Conservation (phyloP, 2,888 invertebrate species). For the Pelosia muscerda region DNA sequence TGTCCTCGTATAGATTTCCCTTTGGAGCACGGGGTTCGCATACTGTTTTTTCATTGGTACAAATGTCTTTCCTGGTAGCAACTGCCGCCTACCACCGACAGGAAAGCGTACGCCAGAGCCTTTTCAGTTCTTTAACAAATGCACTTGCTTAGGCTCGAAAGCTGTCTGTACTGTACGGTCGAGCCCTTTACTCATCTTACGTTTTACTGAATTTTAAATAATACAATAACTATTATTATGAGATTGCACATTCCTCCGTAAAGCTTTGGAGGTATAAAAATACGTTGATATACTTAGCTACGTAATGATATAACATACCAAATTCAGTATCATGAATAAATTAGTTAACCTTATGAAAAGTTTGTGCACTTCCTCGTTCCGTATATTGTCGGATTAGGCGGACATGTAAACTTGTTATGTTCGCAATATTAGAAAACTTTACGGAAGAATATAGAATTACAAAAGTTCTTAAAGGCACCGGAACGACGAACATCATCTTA, state of each 20-base stretch:
- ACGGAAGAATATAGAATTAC: constrained; percentile 75
- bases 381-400: constrained; percentile 65
- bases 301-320: not conserved
- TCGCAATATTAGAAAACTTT: constrained; percentile 79
- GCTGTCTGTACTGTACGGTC: too few relatives aligned
- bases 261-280: not conserved
- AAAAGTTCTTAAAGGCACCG: constrained; percentile 71
- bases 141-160: too few relatives aligned
- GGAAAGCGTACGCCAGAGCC: too few relatives aligned
- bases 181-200: too few relatives aligned
- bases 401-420: constrained; percentile 74
- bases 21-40: too few relatives aligned
- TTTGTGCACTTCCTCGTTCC: constrained; percentile 53
- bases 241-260: not conserved
- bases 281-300: not conserved
- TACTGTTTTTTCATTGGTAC: too few relatives aligned
- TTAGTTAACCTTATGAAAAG: constrained; percentile 59
- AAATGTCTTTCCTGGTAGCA: too few relatives aligned
- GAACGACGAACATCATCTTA: constrained; percentile 59
- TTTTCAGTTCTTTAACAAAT: too few relatives aligned
- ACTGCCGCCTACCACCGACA: too few relatives aligned
- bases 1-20: too few relatives aligned
- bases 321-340: constrained; percentile 51
- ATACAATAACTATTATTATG: not conserved
- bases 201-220: not conserved